Evolutionary conservation across 2,797 vertebrate genomes (phyloP), one percentile per base, ranked within the genome.

Genomic region (Dryobates pubescens): DNA sequence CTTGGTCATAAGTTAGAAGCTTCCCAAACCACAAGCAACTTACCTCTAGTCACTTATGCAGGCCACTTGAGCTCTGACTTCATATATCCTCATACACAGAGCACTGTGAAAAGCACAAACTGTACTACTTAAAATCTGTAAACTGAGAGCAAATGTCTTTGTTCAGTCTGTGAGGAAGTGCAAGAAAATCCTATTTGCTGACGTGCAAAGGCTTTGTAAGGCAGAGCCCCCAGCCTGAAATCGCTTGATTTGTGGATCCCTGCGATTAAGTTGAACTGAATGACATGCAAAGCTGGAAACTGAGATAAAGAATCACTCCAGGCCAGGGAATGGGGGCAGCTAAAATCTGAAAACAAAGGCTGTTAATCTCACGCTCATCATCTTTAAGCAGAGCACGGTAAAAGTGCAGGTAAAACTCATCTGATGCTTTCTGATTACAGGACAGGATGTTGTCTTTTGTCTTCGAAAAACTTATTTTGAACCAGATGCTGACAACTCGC

Each of bases 271-370:
- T 89, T 95, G 92, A 95, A 94, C 84, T 86, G 94, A 96, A 96
- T 94, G 93, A 96, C 95, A 90, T 93, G 88, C 90, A 94, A 96
- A 94, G 86, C 96, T 96, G 95, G 96, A 90, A 93, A 89, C 27
- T 90, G 96, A 96, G 96, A 96, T 96, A 95, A 96, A 96, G 82
- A 94, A 95, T 94, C 86, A 93, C 90, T 93, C 70, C 53, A 83
- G 92, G 95, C 95, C 86, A 94, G 83, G 76, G 67, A 92, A 87
- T 3, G 43, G 70, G 94, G 72, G 82, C 86, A 83, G 86, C 95
- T 93, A 92, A 90, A 1, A 94, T 92, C 86, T 90, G 94, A 86
- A 96, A 96, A 96, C 94, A 94, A 95, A 96, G 79, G 70, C 73
- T 89, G 79, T 90, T 96, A 95, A 96, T 96, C 92, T 96, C 88